A percentile compares a stretch with the other conserved stretches of the same genome.
phyloP scores from a whole-genome alignment of 2,113 vertebrate species.

The Microtus richardsoni region DNA sequence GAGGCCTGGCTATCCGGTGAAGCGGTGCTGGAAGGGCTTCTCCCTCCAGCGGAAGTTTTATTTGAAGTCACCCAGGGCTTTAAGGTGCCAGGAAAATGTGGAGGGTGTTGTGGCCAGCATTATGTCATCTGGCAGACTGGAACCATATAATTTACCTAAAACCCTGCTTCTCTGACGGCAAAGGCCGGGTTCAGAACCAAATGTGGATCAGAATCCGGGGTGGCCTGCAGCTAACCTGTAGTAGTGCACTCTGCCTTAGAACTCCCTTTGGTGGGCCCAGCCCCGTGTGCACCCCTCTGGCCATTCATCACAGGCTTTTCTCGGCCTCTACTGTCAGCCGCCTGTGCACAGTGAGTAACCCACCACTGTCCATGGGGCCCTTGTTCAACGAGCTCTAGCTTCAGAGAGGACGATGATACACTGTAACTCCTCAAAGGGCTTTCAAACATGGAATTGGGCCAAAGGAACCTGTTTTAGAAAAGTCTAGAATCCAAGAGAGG shows the following conservation, averaged over 20 bases:
- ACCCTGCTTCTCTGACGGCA: not conserved
- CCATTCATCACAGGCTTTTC: not conserved
- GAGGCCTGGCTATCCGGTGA: not conserved
- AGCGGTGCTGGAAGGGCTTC: not conserved
- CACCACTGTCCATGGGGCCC: not conserved
- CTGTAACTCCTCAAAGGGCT: not conserved
- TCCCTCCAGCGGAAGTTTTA: not conserved
- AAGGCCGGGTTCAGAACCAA: not conserved
- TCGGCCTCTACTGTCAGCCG: not conserved
- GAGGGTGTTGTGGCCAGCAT: not conserved
- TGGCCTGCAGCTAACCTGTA: not conserved
- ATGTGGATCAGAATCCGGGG: not conserved
- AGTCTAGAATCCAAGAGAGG: not conserved
- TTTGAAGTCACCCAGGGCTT: not conserved
- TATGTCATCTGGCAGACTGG: not conserved
- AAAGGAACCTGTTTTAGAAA: not conserved
- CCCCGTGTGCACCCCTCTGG: not conserved
- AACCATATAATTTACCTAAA: not conserved
- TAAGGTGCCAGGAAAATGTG: not conserved
- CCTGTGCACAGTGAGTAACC: not conserved
- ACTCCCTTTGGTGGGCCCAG: not conserved
- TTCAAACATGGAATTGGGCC: not conserved
- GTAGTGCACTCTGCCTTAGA: not conserved
- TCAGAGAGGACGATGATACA: not conserved
- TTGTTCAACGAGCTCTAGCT: not conserved